Conservation (phyloP, 2,113 vertebrate species). For the Sinocyclocheilus maitianheensis region DNA sequence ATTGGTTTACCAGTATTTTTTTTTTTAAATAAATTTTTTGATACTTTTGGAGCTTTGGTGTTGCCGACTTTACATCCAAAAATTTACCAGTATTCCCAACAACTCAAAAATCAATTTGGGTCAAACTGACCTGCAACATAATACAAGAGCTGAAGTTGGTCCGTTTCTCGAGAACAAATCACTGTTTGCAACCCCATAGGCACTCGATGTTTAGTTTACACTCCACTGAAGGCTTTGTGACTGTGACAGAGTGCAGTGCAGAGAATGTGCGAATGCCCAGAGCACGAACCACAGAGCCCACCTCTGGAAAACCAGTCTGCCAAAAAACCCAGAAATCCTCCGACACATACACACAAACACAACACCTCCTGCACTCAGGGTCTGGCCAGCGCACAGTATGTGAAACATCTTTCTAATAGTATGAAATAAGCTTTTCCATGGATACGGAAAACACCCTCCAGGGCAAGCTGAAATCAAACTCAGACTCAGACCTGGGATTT, state of each 20-base stretch:
- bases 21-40: too few relatives aligned
- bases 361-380: constrained; percentile 26
- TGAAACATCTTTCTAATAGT: constrained; percentile 46
- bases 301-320: constrained; percentile 49
- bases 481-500: constrained; percentile 26
- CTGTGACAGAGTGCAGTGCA: constrained; percentile 31
- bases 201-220: not conserved
- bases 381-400: constrained; percentile 28
- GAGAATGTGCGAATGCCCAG: constrained; percentile 46
- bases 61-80: too few relatives aligned
- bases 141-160: not conserved
- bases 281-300: constrained; percentile 23
- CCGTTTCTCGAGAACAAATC: not conserved
- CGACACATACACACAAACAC: constrained; percentile 30
- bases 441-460: constrained; percentile 47
- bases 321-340: constrained; percentile 51
- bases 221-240: not conserved
- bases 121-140: not conserved
- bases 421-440: constrained; percentile 53
- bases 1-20: not conserved
- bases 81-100: not conserved
- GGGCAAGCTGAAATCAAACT: not conserved
- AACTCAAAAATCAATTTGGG: not conserved
- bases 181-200: too few relatives aligned
- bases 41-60: too few relatives aligned